A percentile compares a stretch with the other conserved stretches of the same genome.
Conservation (phyloP, 2,113 vertebrate species). For the Rousettus leschenaultii region DNA sequence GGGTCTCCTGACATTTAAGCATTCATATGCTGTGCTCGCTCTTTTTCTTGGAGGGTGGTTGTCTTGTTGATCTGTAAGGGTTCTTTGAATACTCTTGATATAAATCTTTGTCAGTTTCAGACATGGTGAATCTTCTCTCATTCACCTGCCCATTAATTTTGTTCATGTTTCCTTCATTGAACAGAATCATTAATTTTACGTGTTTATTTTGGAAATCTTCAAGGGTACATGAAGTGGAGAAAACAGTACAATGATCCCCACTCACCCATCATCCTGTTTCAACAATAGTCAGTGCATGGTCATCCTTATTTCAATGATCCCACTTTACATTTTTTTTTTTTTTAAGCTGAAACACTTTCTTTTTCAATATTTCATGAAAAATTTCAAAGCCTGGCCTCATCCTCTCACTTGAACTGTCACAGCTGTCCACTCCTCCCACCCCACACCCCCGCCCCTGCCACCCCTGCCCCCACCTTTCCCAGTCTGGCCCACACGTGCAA, state of each 20-base stretch:
- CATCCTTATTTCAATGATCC: neutral
- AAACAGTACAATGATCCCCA: neutral
- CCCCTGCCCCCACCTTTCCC: neutral
- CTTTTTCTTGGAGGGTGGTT: neutral
- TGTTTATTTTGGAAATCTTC: neutral
- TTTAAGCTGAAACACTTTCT: neutral
- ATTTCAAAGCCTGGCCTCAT: neutral
- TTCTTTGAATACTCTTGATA: neutral
- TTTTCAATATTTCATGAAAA: neutral
- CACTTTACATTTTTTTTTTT: neutral
- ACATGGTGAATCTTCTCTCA: neutral
- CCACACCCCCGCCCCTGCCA: too few species aligned
- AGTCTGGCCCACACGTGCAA: neutral
- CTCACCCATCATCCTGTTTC: neutral
- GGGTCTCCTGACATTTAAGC: neutral
- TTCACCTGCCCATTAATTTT: neutral
- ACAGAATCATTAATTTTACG: neutral
- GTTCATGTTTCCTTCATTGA: neutral
- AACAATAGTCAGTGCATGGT: neutral
- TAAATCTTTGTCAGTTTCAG: neutral
- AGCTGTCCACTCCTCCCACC: neutral
- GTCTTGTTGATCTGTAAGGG: neutral
- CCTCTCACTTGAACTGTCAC: neutral
- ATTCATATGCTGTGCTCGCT: neutral
- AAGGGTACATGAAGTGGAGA: neutral